A percentile compares a stretch with the other conserved stretches of the same genome.
These are phyloP conservation scores for Pelagia noctiluca DNA, from an alignment of 30 jellyfish, hydroid and myxozoan species.

Conservation along the genomic window DNA sequence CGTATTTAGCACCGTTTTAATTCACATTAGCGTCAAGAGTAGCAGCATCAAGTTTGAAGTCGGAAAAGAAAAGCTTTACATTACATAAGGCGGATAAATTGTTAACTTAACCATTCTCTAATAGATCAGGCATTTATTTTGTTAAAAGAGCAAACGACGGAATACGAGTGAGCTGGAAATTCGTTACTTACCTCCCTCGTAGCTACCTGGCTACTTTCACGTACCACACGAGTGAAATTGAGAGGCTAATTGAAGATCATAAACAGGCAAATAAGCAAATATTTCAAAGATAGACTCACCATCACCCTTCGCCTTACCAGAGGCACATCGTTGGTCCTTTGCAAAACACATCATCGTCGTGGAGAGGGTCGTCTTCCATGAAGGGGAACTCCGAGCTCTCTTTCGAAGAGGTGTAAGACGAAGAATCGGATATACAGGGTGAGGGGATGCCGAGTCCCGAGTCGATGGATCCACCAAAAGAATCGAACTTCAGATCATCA, in stretches of 20 bases:
- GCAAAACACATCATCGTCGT: slow-evolving; percentile 66
- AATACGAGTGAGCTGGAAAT: too few relatives aligned
- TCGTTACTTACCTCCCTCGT: not conserved
- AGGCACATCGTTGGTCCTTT: slow-evolving; percentile 80
- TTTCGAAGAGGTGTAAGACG: slow-evolving; percentile 60
- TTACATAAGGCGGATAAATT: too few relatives aligned
- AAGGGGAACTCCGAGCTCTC: slow-evolving; percentile 74
- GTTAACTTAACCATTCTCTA: not conserved
- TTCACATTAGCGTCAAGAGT: too few relatives aligned
- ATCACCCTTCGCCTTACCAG: slow-evolving; percentile 38
- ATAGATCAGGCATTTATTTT: too few relatives aligned
- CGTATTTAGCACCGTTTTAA: too few relatives aligned
- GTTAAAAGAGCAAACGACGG: not conserved
- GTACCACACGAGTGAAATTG: not conserved
- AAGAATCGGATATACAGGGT: slow-evolving; percentile 78
- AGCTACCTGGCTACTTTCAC: not conserved
- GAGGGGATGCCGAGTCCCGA: slow-evolving; percentile 79
- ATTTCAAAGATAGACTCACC: not conserved
- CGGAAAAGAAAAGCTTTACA: too few relatives aligned
- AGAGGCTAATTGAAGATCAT: not conserved
- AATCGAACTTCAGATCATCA: slow-evolving; percentile 60
- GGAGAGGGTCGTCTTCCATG: slow-evolving; percentile 73
- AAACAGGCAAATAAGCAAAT: not conserved
- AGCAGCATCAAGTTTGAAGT: too few relatives aligned
- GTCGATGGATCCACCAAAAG: slow-evolving; percentile 73